phyloP scores from a whole-genome alignment of 2,888 invertebrate species.

The Strigamia crassipes region DNA sequence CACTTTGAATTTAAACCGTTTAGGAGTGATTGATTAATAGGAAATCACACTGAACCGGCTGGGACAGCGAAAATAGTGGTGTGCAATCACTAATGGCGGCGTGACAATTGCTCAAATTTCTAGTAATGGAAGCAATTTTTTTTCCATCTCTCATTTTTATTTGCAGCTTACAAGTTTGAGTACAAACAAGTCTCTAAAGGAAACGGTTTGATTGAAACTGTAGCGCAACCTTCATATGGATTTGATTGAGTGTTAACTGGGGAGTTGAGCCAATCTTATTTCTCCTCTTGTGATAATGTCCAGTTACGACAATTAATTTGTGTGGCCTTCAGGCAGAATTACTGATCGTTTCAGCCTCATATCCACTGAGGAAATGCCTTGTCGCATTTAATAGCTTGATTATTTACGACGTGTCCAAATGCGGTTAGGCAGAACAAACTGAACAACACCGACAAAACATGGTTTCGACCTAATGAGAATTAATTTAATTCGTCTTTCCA shows the following conservation, averaged over 20 bases:
- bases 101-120: neutral
- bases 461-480: neutral
- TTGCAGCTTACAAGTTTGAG: neutral
- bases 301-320: constrained; percentile 45
- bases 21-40: too few species aligned
- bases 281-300: constrained; percentile 44
- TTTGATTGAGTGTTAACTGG: constrained; percentile 44
- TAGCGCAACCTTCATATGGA: neutral
- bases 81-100: too few species aligned
- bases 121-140: neutral
- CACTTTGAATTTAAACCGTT: too few species aligned
- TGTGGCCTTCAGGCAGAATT: constrained; percentile 30
- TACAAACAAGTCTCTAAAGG: constrained; percentile 4
- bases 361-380: constrained; percentile 10
- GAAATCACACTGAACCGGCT: too few species aligned
- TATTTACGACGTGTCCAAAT: constrained; percentile 10
- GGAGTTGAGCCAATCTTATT: constrained; percentile 42
- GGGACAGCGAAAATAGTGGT: too few species aligned
- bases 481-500: neutral
- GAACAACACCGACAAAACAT: constrained; percentile 10
- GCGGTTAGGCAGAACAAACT: constrained; percentile 4
- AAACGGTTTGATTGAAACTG: constrained; percentile 8
- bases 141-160: neutral
- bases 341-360: constrained; percentile 23
- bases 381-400: neutral